Evolutionary conservation across 2,888 invertebrate species (phyloP).

Genomic region (Ypsolopha sequella): DNA sequence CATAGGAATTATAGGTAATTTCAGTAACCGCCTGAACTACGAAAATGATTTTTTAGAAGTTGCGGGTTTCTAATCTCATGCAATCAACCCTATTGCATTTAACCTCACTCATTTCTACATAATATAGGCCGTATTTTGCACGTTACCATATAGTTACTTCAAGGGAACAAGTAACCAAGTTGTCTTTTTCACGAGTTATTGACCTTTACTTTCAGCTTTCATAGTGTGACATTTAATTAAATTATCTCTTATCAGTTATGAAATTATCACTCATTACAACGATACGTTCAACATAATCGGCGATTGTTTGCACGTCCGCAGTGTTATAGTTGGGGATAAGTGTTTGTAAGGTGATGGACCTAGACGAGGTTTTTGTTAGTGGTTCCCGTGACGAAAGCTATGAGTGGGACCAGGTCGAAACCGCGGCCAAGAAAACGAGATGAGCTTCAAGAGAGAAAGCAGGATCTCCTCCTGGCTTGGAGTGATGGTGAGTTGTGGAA

Average conservation of each 20-base stretch:
- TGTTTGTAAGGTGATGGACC: background rate
- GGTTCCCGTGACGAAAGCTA: background rate
- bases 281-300: background rate
- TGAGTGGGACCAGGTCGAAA: slow-evolving; percentile 31
- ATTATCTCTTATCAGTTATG: slow-evolving; percentile 52
- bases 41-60: too few relatives aligned
- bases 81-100: too few relatives aligned
- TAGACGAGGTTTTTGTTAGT: background rate
- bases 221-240: slow-evolving; percentile 38
- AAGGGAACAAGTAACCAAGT: too few relatives aligned
- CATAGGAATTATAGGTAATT: too few relatives aligned
- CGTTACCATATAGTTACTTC: too few relatives aligned
- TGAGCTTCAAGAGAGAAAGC: slow-evolving; percentile 46
- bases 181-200: background rate
- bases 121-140: too few relatives aligned
- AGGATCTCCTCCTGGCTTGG: slow-evolving; percentile 56
- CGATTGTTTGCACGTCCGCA: background rate
- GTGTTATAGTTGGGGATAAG: background rate
- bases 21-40: too few relatives aligned
- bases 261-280: slow-evolving; percentile 35
- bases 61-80: too few relatives aligned
- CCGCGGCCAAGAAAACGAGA: slow-evolving; percentile 51
- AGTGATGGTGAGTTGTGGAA: slow-evolving; percentile 45
- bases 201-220: background rate
- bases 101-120: too few relatives aligned